phyloP scores from a whole-genome alignment of 2,888 invertebrate species.

The Arrhopalites spinosus region DNA sequence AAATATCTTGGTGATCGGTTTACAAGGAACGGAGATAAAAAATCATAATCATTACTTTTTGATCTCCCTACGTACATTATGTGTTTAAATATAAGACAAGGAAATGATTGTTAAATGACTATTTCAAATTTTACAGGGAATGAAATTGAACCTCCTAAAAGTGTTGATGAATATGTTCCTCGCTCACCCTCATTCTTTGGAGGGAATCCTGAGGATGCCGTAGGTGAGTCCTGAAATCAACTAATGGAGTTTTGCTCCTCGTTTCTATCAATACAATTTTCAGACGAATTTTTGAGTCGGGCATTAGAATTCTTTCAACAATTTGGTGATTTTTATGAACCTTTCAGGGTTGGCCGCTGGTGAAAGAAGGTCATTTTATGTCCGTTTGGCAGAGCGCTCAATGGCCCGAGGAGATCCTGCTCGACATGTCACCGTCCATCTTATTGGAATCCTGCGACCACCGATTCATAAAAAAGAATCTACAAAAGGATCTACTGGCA shows the following conservation, averaged over 20 bases:
- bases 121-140: background rate
- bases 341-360: slow-evolving; percentile 56
- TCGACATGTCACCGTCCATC: slow-evolving; percentile 71
- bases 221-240: too few relatives aligned
- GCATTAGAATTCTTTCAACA: too few relatives aligned
- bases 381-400: slow-evolving; percentile 63
- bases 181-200: slow-evolving; percentile 56
- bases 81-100: too few relatives aligned
- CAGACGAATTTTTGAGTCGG: too few relatives aligned
- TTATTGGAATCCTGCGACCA: slow-evolving; percentile 67
- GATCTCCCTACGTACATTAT: too few relatives aligned
- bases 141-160: background rate
- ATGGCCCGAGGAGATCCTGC: slow-evolving; percentile 68
- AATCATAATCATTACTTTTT: too few relatives aligned
- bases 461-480: slow-evolving; percentile 53
- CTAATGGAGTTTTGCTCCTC: too few relatives aligned
- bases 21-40: background rate
- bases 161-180: slow-evolving; percentile 52
- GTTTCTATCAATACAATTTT: too few relatives aligned
- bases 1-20: too few relatives aligned
- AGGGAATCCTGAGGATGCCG: slow-evolving; percentile 55
- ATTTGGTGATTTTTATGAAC: too few relatives aligned
- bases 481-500: slow-evolving; percentile 42
- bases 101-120: too few relatives aligned
- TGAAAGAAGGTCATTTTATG: slow-evolving; percentile 61